Evolutionary conservation across 2,888 invertebrate species (phyloP), one percentile per base, ranked within the genome.

Genomic region (Noctua janthina): DNA sequence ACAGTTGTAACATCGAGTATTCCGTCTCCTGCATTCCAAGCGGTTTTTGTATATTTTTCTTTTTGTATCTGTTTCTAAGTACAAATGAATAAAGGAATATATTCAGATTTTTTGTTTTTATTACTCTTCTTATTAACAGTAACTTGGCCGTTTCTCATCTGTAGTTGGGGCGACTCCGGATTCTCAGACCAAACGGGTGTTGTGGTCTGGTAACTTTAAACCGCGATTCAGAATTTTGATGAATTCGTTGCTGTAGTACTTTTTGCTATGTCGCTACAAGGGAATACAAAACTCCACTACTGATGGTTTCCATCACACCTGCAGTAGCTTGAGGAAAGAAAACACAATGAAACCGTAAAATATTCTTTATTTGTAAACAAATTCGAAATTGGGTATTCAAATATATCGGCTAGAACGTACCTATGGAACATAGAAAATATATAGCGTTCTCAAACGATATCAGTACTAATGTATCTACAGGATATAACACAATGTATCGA

Each of bases 1-100:
- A 94, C 92, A 89, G 82, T 87, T 83, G 88, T 94, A 94, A 93
- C 94, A 94, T 92, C 94, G 93, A 94, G 83, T 90, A 91, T 94
- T 95, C 96, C 95, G 95, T 95, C 95, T 94, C 91, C 86, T 88
- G 93, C 96, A 95, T 96, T 96, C 95, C 95, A 93, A 90, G 91
- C 91, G 92, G 91, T 91, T 91, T 35, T 89, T 92, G 91, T 90
- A 83, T 82, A 71, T 76, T 82, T 73, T 88, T 81, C 72, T 68
- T 90, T 91, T 88, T 91, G 87, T 92, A 92, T 94, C 91, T 91
- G 92, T 93, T 94, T 93, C 78, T 93, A 94, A 95, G 95, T 95
- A 96, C 95, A 95, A 96, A 95, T 93, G 88, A 95, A 95, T 95
- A 95, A 95, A 95, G 91, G 92, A 92, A 91, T 94, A 94, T 95